Base-by-base conservation (phyloP, 1,140 invertebrate genomes). In the Eumeta japonica region DNA sequence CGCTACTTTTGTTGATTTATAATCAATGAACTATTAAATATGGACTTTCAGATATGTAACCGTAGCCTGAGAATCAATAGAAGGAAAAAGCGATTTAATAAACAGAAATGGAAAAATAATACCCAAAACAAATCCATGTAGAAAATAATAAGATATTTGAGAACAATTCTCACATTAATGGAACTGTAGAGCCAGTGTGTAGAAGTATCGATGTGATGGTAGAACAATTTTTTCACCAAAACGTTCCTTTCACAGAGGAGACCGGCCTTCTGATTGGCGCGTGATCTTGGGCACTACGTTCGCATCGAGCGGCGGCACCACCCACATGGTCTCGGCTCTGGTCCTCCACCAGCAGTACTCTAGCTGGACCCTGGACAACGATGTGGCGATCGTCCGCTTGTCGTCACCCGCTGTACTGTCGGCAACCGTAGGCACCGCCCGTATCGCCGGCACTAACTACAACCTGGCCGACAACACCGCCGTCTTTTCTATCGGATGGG, bases 401-500 rank as follows among this genome's bases (percentile, higher is more conserved):
- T 20, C 57, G 1, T 35, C 28, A 0, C 20, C 51, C 1, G 51
- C 65, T 2, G 39, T 51, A 11, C 52, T 67, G 0, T 52, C 46
- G 0, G 27, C 43, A 20, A 30, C 16, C 4, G 41, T 57, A 0
- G 33, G 55, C 0, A 19, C 50, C 10, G 43, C 55, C 2, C 35
- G 50, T 16, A 30, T 66, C 13, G 45, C 58, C 12, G 60, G 55
- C 10, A 2, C 40, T 7, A 48, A 43, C 40, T 66, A 58, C 40
- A 11, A 33, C 3, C 28, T 63, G 1, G 20, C 46, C 0, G 55
- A 56, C 16, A 67, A 71, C 3, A 61, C 52, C 1, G 37, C 55
- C 10, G 75, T 75, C 10, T 63, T 55, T 11, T 67, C 79, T 1
- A 68, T 72, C n/a, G 82, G 82, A 30, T 84, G 80, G 81, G 81